Evolutionary conservation across 1,140 invertebrate species (phyloP).

Genomic region (Neodiprion lecontei): DNA sequence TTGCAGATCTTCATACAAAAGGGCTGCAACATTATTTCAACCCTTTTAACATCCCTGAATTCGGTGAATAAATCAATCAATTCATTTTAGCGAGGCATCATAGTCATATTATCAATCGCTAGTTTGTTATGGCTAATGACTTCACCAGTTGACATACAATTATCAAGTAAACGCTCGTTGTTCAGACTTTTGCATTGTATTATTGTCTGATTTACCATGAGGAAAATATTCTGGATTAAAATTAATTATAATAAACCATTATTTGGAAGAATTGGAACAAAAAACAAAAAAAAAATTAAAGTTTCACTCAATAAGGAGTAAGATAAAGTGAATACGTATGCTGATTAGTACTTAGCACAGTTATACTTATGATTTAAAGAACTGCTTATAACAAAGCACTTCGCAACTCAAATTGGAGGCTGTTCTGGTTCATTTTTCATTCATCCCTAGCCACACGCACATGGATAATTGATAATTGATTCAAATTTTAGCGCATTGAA

Average conservation of each 20-base stretch:
- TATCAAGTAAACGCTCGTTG: not conserved
- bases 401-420: not conserved
- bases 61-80: not conserved
- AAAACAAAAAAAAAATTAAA: not conserved
- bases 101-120: not conserved
- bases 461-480: not conserved
- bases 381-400: not conserved
- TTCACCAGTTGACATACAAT: not conserved
- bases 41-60: conserved; percentile 22
- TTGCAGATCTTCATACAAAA: conserved; percentile 60
- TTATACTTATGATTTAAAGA: not conserved
- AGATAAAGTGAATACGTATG: not conserved
- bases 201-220: not conserved
- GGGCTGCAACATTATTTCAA: conserved; percentile 53
- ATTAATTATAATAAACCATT: not conserved
- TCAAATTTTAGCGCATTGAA: not conserved
- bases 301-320: not conserved
- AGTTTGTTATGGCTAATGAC: not conserved
- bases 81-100: not conserved
- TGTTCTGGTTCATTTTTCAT: not conserved
- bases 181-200: not conserved
- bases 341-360: not conserved
- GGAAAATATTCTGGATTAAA: not conserved
- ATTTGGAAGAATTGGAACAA: not conserved
- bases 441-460: not conserved